Evolutionary conservation across 2,797 vertebrate genomes (phyloP), one percentile per base, ranked within the genome.

Genomic region (Pipistrellus pygmaeus): DNA sequence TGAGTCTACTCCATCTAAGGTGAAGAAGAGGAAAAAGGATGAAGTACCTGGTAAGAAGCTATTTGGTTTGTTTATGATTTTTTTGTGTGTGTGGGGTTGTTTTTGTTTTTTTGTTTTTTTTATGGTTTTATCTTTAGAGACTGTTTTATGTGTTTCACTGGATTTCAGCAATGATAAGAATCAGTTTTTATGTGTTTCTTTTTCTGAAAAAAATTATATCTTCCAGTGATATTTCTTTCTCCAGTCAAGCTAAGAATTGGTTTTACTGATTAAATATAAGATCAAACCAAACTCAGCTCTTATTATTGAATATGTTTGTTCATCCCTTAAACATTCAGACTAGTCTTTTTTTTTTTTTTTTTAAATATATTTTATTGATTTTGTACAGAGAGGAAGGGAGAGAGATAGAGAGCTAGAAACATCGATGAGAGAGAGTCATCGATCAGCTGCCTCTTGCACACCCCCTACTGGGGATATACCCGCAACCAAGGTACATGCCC

Each of bases 11-110:
- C 85, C 97, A 46, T 88, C 97, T 89, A 98, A 97, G 88, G 88
- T 98, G 93, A 98, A 97, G 96, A 98, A 97, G 97, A 98, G 97
- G 94, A 98, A 86, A 82, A 98, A 97, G 81, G 98, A 98, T 0
- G 48, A 97, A 9, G 15, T 51, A 0, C 20, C 96, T 0, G 98
- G 98, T 98, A 92, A 98, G 97, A 32, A 57, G 2, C 8, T 11
- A 8, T 88, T 93, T 81, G 18, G 1, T 80, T 91, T 76, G 25
- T 89, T 80, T 60, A 76, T 84, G 11, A 8, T 89, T 44, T 44
- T 44, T 9, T 44, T 9, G n/a, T 44, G 44, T 44, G 44, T 44
- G 44, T 44, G 44, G 14, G 48, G 15, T 51, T 51, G 21, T 83
- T 2, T 38, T 85, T 51, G 14, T 51, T 48, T 12, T 10, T 44